Evolutionary conservation across 2,797 vertebrate species (phyloP).

Genomic region (Cetoscarus ocellatus): DNA sequence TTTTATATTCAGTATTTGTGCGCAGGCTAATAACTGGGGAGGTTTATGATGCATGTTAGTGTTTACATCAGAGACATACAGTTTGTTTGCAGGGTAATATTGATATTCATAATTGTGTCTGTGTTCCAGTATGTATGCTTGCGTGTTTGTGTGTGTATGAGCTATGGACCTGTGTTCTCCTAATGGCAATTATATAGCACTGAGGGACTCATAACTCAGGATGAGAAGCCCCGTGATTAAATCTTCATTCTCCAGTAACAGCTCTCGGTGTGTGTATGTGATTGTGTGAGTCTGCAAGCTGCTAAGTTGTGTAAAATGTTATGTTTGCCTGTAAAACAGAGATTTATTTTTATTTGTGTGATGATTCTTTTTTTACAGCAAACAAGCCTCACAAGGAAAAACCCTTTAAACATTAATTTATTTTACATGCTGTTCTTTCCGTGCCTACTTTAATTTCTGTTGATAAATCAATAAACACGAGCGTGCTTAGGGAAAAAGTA

Average conservation of each 20-base stretch:
- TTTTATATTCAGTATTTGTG: neutral
- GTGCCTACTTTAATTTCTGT: too few species aligned
- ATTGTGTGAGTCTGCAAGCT: slow-evolving; percentile 19
- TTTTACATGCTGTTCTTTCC: neutral
- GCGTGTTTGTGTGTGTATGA: slow-evolving; percentile 1
- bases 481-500: too few species aligned
- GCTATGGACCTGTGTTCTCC: slow-evolving; percentile 12
- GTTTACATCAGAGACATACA: neutral
- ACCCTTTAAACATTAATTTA: too few species aligned
- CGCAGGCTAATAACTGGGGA: neutral
- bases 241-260: slow-evolving; percentile 74
- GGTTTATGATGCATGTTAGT: neutral
- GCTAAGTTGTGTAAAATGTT: slow-evolving; percentile 36
- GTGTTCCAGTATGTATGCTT: neutral
- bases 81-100: neutral
- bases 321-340: neutral
- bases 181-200: slow-evolving; percentile 40
- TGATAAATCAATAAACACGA: too few species aligned
- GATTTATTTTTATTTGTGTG: too few species aligned
- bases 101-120: too few species aligned
- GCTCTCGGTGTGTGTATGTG: slow-evolving; percentile 12
- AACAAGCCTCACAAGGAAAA: neutral
- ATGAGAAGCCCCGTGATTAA: slow-evolving; percentile 77
- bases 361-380: too few species aligned
- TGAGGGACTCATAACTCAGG: slow-evolving; percentile 74